Base-by-base conservation (phyloP, 2,113 vertebrate genomes). In the Bothrops jararaca region DNA sequence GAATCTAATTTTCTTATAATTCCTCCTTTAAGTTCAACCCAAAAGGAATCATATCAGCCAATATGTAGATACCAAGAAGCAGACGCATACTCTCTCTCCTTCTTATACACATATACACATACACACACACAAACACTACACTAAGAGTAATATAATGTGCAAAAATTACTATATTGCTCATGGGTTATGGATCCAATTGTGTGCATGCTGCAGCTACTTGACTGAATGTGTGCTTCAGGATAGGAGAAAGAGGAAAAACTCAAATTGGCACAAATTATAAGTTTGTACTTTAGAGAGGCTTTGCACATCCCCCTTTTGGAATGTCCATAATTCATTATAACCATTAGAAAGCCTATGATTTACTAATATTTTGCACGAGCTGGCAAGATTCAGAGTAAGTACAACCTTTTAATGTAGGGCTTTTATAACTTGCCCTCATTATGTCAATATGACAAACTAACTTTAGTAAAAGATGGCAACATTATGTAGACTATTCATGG, bases 381-480 rank as follows among this genome's bases (percentile, higher is more conserved):
- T 92, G 96, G 42, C 89, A 93, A 54, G 91, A 94, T 57, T 90
- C 95, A 52, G 5, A 89, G 92, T 95, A 95, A 92, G 85, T 22
- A 94, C 57, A 42, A 23, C 88, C 94, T 95, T 20, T 69, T 94
- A 42, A 6, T 74, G 85, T 90, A 93, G 89, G 5, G 9, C 29
- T 95, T 93, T 95, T 91, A 56, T 26, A 15, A 86, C 88, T 94
- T 96, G 86, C 52, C 92, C 85, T 96, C 91, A 93, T 96, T 96
- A 95, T 88, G 91, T 95, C 95, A 96, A 0, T 86, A 90, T 96
- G 95, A 96, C 34, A 94, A 90, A 94, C 91, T 64, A 93, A 94
- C 45, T 54, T 91, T 92, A 92, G 88, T 94, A 92, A 96, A 95
- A 96, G 89, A 88, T 95, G 90, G 64, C 57, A 96, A 92, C 95